Conservation (phyloP, 2,888 invertebrate species). For the Cheilosia variabilis region DNA sequence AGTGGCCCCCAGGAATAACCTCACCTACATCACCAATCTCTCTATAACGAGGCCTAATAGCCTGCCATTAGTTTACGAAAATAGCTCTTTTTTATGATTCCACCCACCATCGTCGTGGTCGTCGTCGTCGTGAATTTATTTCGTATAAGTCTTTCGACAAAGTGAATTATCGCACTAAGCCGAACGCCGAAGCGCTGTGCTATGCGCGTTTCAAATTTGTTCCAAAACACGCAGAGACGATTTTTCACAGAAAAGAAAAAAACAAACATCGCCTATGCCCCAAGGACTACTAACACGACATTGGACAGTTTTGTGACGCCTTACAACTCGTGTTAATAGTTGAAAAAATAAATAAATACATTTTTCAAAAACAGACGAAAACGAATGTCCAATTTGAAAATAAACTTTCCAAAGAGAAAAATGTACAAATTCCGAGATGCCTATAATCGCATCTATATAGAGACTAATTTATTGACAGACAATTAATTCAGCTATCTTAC, state of each 20-base stretch:
- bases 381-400: slow-evolving; percentile 27
- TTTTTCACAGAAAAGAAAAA: slow-evolving; percentile 1
- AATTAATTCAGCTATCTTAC: slow-evolving; percentile 48
- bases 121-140: slow-evolving; percentile 67
- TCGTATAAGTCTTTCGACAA: slow-evolving; percentile 67
- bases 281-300: slow-evolving; percentile 34
- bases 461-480: slow-evolving; percentile 59
- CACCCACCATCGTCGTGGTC: slow-evolving; percentile 31
- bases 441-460: slow-evolving; percentile 35
- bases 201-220: slow-evolving; percentile 29
- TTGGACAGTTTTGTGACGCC: slow-evolving; percentile 8
- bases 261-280: slow-evolving; percentile 13
- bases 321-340: background rate
- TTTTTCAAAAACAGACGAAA: slow-evolving; percentile 19
- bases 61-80: slow-evolving; percentile 73
- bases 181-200: background rate
- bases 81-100: slow-evolving; percentile 65
- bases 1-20: slow-evolving; percentile 62
- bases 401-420: slow-evolving; percentile 4
- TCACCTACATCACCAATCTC: slow-evolving; percentile 61
- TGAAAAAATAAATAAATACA: slow-evolving; percentile 33
- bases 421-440: slow-evolving; percentile 30
- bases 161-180: slow-evolving; percentile 65
- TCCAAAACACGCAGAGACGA: slow-evolving; percentile 52
- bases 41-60: slow-evolving; percentile 73